A percentile compares a stretch with the other conserved stretches of the same genome.
Evolutionary conservation across 1,140 invertebrate genomes (phyloP).

Genomic region (Oreohelix idahoensis): DNA sequence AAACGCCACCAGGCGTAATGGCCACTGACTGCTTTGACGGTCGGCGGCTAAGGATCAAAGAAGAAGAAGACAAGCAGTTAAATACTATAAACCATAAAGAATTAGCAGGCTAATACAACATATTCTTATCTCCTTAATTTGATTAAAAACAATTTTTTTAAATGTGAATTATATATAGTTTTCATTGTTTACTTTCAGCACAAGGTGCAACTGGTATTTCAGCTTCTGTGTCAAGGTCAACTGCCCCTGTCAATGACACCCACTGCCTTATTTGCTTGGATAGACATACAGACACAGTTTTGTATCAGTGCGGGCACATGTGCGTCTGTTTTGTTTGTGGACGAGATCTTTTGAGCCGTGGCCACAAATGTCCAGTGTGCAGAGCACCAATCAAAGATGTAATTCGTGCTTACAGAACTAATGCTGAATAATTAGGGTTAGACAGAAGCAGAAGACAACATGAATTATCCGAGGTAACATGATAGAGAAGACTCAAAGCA

Average conservation of each 20-base stretch:
- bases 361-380: constrained; percentile 69
- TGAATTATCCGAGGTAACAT: too few relatives aligned
- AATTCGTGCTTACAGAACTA: constrained; percentile 67
- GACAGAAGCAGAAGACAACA: too few relatives aligned
- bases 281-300: constrained; percentile 65
- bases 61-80: too few relatives aligned
- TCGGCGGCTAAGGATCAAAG: too few relatives aligned
- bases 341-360: constrained; percentile 57
- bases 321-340: constrained; percentile 70
- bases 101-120: too few relatives aligned
- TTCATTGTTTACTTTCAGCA: background rate
- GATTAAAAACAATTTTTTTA: background rate
- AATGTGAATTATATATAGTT: constrained; percentile 4
- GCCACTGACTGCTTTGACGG: too few relatives aligned
- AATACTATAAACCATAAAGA: too few relatives aligned
- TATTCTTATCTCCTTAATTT: too few relatives aligned
- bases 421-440: constrained; percentile 49
- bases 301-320: constrained; percentile 73
- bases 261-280: constrained; percentile 71
- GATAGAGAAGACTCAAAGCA: too few relatives aligned
- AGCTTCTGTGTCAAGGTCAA: constrained; percentile 4
- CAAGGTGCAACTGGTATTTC: constrained; percentile 38
- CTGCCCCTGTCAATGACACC: constrained; percentile 61
- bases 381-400: constrained; percentile 72
- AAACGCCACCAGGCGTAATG: too few relatives aligned